phyloP scores from a whole-genome alignment of 2,888 invertebrate genomes.

The Craniophora ligustri region DNA sequence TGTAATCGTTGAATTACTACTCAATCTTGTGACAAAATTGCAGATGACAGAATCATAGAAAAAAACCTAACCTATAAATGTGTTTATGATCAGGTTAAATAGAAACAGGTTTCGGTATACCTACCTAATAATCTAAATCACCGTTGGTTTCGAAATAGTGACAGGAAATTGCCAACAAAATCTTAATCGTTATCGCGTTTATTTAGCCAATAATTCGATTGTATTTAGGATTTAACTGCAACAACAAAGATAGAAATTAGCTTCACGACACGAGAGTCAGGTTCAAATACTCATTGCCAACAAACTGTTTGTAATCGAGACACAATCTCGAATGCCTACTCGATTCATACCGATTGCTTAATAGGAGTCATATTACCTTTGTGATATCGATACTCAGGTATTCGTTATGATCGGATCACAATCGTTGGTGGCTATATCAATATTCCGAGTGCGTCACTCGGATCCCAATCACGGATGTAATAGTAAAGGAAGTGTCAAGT shows the following conservation, averaged over 20 bases:
- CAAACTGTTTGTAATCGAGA: conserved; percentile 19
- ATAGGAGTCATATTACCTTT: conserved; percentile 36
- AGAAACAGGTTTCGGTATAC: too few relatives aligned
- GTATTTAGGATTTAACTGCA: background rate
- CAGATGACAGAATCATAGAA: too few relatives aligned
- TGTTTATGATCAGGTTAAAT: too few relatives aligned
- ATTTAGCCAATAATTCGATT: too few relatives aligned
- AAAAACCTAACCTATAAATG: too few relatives aligned
- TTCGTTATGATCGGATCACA: conserved; percentile 36
- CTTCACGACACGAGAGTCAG: background rate
- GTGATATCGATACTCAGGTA: conserved; percentile 37
- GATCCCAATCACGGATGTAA: conserved; percentile 46
- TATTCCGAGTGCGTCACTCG: conserved; percentile 43
- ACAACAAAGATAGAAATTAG: conserved; percentile 14
- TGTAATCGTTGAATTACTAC: too few relatives aligned
- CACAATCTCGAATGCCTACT: conserved; percentile 13
- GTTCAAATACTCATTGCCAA: conserved; percentile 16
- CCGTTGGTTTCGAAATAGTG: too few relatives aligned
- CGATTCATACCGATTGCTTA: conserved; percentile 29
- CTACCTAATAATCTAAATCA: too few relatives aligned
- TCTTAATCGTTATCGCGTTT: too few relatives aligned
- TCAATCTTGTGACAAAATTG: too few relatives aligned
- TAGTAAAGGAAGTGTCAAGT: conserved; percentile 29
- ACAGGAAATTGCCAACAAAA: too few relatives aligned
- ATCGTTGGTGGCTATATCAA: conserved; percentile 31